phyloP scores from a whole-genome alignment of 2,797 vertebrate species.

The Uromys caudimaculatus region DNA sequence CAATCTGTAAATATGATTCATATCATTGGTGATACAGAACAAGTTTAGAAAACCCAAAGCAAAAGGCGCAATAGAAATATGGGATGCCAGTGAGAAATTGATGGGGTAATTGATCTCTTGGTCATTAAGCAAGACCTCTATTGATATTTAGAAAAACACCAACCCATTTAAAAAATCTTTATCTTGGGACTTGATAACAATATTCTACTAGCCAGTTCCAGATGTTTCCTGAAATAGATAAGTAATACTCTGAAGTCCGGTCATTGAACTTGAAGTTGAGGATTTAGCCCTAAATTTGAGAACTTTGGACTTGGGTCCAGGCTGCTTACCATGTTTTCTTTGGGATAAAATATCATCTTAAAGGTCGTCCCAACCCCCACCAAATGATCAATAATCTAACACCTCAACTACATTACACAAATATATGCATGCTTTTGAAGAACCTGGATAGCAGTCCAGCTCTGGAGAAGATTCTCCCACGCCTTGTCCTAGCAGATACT shows the following conservation, averaged over 20 bases:
- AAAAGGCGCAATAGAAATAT: conserved; percentile 3
- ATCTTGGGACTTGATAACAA: conserved; percentile 2
- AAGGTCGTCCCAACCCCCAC: background rate
- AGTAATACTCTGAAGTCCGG: background rate
- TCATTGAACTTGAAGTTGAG: background rate
- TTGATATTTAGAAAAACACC: conserved; percentile 26
- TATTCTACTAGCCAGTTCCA: background rate
- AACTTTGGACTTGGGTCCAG: background rate
- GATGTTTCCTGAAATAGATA: background rate
- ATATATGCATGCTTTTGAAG: background rate
- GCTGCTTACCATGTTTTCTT: background rate
- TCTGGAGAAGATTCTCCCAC: background rate
- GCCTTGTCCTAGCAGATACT: background rate
- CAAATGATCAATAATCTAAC: background rate
- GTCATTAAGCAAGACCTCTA: conserved; percentile 50
- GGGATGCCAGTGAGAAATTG: conserved; percentile 41
- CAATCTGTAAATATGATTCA: background rate
- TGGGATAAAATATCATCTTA: background rate
- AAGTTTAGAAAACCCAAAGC: conserved; percentile 22
- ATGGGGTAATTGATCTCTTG: conserved; percentile 32
- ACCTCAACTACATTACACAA: background rate
- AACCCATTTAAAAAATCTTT: background rate
- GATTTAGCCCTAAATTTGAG: conserved; percentile 16
- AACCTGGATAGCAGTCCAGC: background rate
- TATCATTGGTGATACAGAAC: background rate